phyloP scores from a whole-genome alignment of 37 sponge, comb jelly and placozoan species.

The Eunapius fragilis region DNA sequence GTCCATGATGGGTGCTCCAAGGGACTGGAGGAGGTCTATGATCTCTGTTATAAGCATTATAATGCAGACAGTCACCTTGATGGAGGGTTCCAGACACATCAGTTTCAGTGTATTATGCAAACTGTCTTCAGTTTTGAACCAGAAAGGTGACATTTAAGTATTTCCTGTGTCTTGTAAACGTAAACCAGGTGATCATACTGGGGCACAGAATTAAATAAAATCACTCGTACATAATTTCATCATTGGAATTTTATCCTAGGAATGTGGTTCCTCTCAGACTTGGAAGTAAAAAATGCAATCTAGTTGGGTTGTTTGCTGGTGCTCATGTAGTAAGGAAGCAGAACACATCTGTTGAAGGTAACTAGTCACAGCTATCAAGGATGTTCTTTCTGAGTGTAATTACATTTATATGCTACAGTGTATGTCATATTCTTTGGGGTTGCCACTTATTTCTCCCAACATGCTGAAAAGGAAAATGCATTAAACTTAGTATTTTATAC shows the following conservation, averaged over 20 bases:
- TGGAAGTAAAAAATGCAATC: background rate
- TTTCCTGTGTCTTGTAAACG: too few species aligned
- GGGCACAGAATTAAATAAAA: too few species aligned
- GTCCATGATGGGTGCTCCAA: background rate
- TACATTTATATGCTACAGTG: too few species aligned
- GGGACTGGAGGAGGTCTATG: background rate
- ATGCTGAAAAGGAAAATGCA: too few species aligned
- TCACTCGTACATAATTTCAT: too few species aligned
- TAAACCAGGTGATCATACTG: too few species aligned
- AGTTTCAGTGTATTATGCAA: background rate
- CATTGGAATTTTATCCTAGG: background rate
- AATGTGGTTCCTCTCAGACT: background rate
- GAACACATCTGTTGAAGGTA: background rate
- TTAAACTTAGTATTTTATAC: too few species aligned
- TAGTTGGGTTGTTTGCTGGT: background rate
- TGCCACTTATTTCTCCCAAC: too few species aligned
- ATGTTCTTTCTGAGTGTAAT: too few species aligned
- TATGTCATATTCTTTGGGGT: too few species aligned
- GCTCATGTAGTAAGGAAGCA: background rate
- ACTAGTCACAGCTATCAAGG: too few species aligned
- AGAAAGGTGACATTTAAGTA: background rate
- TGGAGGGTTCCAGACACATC: background rate
- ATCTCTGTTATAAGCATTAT: background rate
- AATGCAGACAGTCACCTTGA: background rate
- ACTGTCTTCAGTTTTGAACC: background rate